These are phyloP conservation scores for Callocephalon fimbriatum DNA, from an alignment of 2,113 vertebrate species.

Conservation along the genomic window DNA sequence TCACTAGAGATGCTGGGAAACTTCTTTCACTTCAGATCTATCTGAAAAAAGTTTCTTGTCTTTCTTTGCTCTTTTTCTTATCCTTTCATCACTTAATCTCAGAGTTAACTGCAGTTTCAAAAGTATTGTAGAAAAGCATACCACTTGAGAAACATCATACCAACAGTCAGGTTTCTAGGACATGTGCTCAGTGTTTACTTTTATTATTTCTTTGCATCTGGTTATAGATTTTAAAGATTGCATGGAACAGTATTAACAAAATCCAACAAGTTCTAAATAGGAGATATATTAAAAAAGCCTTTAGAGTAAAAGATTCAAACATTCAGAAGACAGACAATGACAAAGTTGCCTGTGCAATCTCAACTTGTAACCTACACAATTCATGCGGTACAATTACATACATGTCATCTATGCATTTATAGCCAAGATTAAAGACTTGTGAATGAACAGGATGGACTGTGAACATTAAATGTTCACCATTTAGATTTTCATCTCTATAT, in stretches of 20 bases:
- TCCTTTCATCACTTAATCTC: not conserved
- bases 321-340: not conserved
- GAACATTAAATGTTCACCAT: not conserved
- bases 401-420: not conserved
- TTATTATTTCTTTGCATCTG: not conserved
- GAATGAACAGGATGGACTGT: not conserved
- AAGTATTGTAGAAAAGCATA: not conserved
- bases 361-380: not conserved
- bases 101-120: not conserved
- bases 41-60: not conserved
- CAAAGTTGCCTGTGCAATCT: not conserved
- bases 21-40: not conserved
- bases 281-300: not conserved
- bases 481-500: not conserved
- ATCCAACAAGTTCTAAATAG: not conserved
- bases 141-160: not conserved
- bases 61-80: not conserved
- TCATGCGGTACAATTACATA: not conserved
- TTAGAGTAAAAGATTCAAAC: not conserved
- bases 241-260: not conserved
- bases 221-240: not conserved
- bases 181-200: not conserved
- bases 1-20: not conserved
- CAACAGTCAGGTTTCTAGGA: not conserved
- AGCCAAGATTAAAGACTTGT: not conserved